phyloP scores from a whole-genome alignment of 1,140 invertebrate genomes.

The Semibalanus balanoides region DNA sequence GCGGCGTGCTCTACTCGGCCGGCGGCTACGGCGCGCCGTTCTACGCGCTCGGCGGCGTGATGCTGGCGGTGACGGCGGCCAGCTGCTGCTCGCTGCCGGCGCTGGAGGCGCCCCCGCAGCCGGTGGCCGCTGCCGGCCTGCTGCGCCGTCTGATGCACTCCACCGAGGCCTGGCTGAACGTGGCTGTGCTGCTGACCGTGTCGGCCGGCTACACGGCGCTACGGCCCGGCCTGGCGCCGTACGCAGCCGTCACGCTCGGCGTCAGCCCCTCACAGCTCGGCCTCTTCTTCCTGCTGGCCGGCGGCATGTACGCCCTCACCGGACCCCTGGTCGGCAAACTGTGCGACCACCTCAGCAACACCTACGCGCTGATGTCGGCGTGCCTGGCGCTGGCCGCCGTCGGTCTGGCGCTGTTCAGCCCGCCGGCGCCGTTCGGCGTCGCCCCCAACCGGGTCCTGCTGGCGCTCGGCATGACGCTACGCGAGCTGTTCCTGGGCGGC shows the following conservation, averaged over 20 bases:
- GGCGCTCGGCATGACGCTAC: background rate
- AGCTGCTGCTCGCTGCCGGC: background rate
- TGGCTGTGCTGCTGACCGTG: background rate
- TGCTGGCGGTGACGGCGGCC: background rate
- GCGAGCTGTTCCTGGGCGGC: background rate
- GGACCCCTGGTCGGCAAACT: background rate
- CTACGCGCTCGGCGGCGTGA: slow-evolving; percentile 40
- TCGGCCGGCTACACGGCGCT: background rate
- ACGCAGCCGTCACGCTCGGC: background rate
- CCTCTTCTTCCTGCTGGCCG: background rate
- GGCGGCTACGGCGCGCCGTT: slow-evolving; percentile 80
- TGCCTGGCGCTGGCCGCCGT: background rate
- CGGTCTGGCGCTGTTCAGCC: background rate
- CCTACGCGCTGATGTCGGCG: background rate
- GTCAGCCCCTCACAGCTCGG: background rate
- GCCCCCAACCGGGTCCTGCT: background rate
- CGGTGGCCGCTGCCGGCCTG: background rate
- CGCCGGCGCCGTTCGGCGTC: background rate
- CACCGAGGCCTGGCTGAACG: background rate
- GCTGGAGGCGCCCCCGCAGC: background rate
- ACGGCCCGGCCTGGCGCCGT: background rate
- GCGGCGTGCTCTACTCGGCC: slow-evolving; percentile 57
- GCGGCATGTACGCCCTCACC: background rate
- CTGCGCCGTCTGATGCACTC: background rate
- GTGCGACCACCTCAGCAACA: background rate